phyloP scores from a whole-genome alignment of 2,797 vertebrate species.

The Graptemys geographica region DNA sequence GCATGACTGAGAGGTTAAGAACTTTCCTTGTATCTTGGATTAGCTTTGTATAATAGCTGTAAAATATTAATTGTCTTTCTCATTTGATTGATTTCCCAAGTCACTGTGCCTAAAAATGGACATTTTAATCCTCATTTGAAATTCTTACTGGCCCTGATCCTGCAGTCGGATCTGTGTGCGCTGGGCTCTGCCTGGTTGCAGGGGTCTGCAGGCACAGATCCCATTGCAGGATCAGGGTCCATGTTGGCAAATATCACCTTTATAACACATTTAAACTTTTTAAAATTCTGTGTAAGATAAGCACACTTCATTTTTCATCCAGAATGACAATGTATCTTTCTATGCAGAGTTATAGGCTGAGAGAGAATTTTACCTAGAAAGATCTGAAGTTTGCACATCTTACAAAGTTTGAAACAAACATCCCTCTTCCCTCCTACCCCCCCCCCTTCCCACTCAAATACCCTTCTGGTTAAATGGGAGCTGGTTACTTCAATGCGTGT shows the following conservation, averaged over 20 bases:
- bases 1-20: neutral
- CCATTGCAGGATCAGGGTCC: neutral
- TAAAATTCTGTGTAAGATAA: neutral
- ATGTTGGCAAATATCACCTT: neutral
- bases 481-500: neutral
- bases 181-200: neutral
- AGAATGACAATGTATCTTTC: neutral
- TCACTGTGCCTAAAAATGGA: neutral
- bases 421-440: neutral
- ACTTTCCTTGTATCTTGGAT: neutral
- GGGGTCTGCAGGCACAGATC: neutral
- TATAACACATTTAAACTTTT: neutral
- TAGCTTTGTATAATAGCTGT: neutral
- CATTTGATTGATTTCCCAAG: slow-evolving; percentile 4
- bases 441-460: neutral
- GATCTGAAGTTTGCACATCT: neutral
- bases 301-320: neutral
- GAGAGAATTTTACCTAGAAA: neutral
- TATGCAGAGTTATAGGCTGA: neutral
- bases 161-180: rapidly evolving
- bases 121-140: neutral
- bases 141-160: neutral
- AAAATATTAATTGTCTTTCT: neutral
- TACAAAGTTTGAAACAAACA: neutral
- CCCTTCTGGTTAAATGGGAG: neutral